Evolutionary conservation across 2,113 vertebrate species (phyloP).

Genomic region (Bettongia penicillata): DNA sequence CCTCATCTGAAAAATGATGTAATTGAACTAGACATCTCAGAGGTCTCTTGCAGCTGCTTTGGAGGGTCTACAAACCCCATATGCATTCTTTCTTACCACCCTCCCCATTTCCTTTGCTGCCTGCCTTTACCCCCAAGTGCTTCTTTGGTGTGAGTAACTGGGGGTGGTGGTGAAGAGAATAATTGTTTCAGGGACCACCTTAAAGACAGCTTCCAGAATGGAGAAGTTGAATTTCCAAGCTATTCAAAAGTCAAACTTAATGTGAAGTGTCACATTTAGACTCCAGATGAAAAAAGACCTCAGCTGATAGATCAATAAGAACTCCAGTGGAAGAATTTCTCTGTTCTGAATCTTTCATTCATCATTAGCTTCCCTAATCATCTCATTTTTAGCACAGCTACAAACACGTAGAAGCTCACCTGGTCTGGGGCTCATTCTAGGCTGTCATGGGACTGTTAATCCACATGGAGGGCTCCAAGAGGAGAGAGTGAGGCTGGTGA

Average conservation of each 20-base stretch:
- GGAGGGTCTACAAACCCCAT: background rate
- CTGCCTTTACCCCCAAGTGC: background rate
- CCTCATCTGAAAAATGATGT: background rate
- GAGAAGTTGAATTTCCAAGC: slow-evolving; percentile 8
- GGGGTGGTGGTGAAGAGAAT: background rate
- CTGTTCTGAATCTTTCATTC: slow-evolving; percentile 73
- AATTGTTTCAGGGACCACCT: background rate
- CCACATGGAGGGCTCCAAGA: background rate
- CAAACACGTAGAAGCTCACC: background rate
- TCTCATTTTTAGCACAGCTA: background rate
- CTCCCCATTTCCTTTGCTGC: background rate
- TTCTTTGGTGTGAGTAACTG: background rate
- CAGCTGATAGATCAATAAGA: slow-evolving; percentile 73
- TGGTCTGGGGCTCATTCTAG: slow-evolving; percentile 3
- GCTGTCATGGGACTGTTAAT: slow-evolving; percentile 25
- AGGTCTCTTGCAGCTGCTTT: background rate
- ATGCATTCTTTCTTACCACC: background rate
- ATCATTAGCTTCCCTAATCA: slow-evolving; percentile 71
- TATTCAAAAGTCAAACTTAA: slow-evolving; percentile 47
- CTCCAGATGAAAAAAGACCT: slow-evolving; percentile 61
- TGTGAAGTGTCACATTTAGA: slow-evolving; percentile 60
- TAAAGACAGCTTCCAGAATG: slow-evolving; percentile 30
- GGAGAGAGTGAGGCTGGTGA: no score
- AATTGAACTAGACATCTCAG: background rate
- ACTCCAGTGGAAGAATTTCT: slow-evolving; percentile 71